Evolutionary conservation across 2,113 vertebrate species (phyloP), one percentile per base, ranked within the genome.

Genomic region (Thryonomys swinderianus): DNA sequence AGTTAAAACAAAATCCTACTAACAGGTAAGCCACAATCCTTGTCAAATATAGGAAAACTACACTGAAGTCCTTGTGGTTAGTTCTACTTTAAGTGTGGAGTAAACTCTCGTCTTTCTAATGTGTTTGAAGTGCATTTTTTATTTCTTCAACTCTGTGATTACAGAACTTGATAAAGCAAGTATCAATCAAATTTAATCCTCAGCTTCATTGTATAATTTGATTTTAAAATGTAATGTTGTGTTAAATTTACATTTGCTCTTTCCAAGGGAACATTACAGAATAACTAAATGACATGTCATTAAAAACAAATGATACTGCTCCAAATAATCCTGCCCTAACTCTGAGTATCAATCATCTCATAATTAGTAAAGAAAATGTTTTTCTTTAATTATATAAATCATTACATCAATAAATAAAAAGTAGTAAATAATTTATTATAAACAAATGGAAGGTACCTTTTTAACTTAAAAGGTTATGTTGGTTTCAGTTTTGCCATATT

Each of bases 341-440:
- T 92, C 64, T 93, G 55, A 55, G 14, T 66, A 92, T 94, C 62
- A 95, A 27, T 76, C 57, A 92, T 95, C 45, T 91, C 42, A 55
- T 78, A 94, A 90, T 92, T 86, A 89, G 48, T 30, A n/a, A 94
- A 95, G 27, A 85, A 95, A 90, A 88, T 55, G 9, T 9, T 55
- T 80, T 73, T 96, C 17, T 78, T 91, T 66, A 92, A 94, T 87
- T 90, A 94, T 79, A 40, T 71, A 95, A 93, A 95, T 71, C 34
- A 5, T 91, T 91, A 57, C 21, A 90, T 85, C 23, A 74, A 67
- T 93, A 53, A 80, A 76, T 51, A 91, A 94, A 92, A 85, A 85
- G 14, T 90, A 3, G 57, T 30, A 64, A 71, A 69, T 88, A 4
- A 85, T 89, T 94, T 93, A 88, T 88, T 92, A 16, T 59, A 64